phyloP scores from a whole-genome alignment of 2,888 invertebrate genomes.

The Stegana nigrithorax region DNA sequence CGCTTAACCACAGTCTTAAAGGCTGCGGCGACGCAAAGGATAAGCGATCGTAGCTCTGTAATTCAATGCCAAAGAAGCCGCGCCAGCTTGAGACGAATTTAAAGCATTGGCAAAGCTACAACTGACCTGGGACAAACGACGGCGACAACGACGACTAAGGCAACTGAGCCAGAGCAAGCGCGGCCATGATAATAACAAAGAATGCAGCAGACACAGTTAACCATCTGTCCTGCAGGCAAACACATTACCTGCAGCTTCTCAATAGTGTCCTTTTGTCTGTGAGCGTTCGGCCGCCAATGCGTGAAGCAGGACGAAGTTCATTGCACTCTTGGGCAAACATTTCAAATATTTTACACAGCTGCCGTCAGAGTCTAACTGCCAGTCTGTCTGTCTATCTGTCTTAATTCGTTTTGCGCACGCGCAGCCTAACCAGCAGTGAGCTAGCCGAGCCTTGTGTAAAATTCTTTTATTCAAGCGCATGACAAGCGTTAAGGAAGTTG shows the following conservation, averaged over 20 bases:
- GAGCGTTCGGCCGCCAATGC: neutral
- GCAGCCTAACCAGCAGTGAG: neutral
- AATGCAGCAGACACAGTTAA: too few relatives aligned
- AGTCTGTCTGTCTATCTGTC: too few relatives aligned
- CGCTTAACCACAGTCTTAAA: too few relatives aligned
- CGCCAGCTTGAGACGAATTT: too few relatives aligned
- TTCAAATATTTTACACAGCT: neutral
- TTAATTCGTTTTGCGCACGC: neutral
- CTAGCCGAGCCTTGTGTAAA: neutral
- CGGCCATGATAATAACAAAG: neutral
- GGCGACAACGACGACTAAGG: neutral
- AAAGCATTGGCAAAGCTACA: too few relatives aligned
- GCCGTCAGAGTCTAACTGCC: too few relatives aligned
- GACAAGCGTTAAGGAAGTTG: slow-evolving; percentile 5
- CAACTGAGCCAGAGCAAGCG: neutral
- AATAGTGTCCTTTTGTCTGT: too few relatives aligned
- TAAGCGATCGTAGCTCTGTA: too few relatives aligned
- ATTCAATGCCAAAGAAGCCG: too few relatives aligned
- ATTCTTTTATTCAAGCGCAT: neutral
- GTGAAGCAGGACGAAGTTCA: neutral
- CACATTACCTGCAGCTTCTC: neutral
- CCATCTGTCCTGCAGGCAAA: neutral
- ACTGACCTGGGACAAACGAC: slow-evolving; percentile 6
- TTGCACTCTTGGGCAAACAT: neutral
- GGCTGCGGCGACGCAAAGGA: too few relatives aligned